Conservation (phyloP, 2,888 invertebrate genomes). For the Diaprepes abbreviatus region DNA sequence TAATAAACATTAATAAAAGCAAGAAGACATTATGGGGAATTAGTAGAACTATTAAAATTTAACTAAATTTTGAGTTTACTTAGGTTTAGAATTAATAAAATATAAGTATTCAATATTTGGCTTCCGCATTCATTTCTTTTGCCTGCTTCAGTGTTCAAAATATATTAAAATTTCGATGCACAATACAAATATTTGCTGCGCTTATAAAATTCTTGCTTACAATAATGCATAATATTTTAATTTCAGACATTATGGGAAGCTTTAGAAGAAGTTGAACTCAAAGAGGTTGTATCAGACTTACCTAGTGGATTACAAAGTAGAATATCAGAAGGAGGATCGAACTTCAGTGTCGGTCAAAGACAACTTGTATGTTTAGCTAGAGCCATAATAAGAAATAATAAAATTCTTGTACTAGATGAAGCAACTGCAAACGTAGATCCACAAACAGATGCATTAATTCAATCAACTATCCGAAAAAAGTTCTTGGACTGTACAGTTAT, state of each 20-base stretch:
- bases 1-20: too few species aligned
- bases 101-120: too few species aligned
- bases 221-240: too few species aligned
- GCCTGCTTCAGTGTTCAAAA: too few species aligned
- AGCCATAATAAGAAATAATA: slow-evolving; percentile 69
- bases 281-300: slow-evolving; percentile 75
- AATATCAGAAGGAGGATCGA: slow-evolving; percentile 78
- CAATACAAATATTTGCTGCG: too few species aligned
- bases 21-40: too few species aligned
- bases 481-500: slow-evolving; percentile 84
- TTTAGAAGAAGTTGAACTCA: slow-evolving; percentile 85
- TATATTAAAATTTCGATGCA: too few species aligned
- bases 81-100: too few species aligned
- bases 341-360: slow-evolving; percentile 70
- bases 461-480: slow-evolving; percentile 79
- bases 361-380: slow-evolving; percentile 79
- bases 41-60: too few species aligned
- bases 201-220: too few species aligned
- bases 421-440: slow-evolving; percentile 88
- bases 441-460: slow-evolving; percentile 83
- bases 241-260: slow-evolving; percentile 83
- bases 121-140: too few species aligned
- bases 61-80: too few species aligned
- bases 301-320: slow-evolving; percentile 75
- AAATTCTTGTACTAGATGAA: slow-evolving; percentile 71